Conservation (phyloP, 2,113 vertebrate genomes). For the Sylvietta virens region DNA sequence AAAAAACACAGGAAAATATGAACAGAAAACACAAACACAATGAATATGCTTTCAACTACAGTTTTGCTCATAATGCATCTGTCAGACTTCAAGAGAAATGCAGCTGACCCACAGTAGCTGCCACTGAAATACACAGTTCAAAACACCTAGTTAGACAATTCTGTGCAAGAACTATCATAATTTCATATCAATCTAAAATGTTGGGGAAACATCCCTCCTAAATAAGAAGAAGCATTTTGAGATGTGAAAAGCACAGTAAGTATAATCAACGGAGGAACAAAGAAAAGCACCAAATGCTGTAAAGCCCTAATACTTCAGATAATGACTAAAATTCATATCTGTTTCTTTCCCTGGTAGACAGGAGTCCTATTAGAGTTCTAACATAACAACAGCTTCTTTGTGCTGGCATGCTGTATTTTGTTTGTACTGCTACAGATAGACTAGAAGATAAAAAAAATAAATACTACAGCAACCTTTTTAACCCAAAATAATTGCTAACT, state of each 20-base stretch:
- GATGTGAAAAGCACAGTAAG: constrained; percentile 13
- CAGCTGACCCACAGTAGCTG: background rate
- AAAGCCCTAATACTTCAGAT: constrained; percentile 54
- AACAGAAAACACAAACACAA: background rate
- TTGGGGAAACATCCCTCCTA: background rate
- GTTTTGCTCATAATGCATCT: background rate
- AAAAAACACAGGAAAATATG: background rate
- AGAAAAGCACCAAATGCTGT: constrained; percentile 29
- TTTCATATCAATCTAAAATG: background rate
- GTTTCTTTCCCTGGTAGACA: constrained; percentile 47
- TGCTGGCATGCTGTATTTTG: constrained; percentile 34
- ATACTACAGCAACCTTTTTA: constrained; percentile 47
- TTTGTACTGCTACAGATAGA: constrained; percentile 52
- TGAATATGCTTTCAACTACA: background rate
- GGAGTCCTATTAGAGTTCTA: constrained; percentile 48
- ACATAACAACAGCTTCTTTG: constrained; percentile 55
- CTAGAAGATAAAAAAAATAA: constrained; percentile 62
- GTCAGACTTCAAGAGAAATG: background rate
- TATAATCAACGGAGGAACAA: constrained; percentile 8
- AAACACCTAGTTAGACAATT: background rate
- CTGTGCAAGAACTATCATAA: background rate
- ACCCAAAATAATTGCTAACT: constrained; percentile 7
- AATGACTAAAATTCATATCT: constrained; percentile 59
- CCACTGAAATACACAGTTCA: background rate
- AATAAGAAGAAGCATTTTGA: background rate